phyloP scores from a whole-genome alignment of 2,888 invertebrate genomes.

The Celastrina argiolus region DNA sequence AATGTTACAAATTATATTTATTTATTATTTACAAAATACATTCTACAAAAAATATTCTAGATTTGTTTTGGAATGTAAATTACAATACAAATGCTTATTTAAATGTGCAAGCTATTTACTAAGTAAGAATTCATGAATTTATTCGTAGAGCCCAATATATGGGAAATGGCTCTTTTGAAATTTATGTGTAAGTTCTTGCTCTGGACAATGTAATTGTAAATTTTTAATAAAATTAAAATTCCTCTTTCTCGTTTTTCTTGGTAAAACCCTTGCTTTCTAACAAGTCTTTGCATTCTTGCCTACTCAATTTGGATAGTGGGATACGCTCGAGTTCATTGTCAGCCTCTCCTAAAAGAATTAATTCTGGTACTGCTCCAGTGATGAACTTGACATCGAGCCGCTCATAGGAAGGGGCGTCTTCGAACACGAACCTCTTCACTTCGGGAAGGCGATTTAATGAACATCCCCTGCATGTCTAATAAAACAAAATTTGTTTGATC shows the following conservation, averaged over 20 bases:
- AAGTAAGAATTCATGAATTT: not conserved
- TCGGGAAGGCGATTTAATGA: slow-evolving; percentile 81
- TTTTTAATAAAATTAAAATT: slow-evolving; percentile 50
- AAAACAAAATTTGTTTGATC: slow-evolving; percentile 20
- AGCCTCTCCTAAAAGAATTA: slow-evolving; percentile 76
- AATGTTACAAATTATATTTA: not conserved
- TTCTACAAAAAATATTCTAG: not conserved
- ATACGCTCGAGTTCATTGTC: slow-evolving; percentile 81
- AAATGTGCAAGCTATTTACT: not conserved
- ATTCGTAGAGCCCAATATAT: not conserved
- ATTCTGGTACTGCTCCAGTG: slow-evolving; percentile 80
- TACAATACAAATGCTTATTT: slow-evolving; percentile 5
- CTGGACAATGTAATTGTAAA: not conserved
- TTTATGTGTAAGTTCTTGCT: not conserved
- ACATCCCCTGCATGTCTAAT: slow-evolving; percentile 85
- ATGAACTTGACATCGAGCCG: slow-evolving; percentile 81
- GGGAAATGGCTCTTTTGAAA: not conserved
- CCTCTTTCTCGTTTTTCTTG: slow-evolving; percentile 60
- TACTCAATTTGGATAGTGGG: slow-evolving; percentile 72
- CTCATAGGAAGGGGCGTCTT: slow-evolving; percentile 81
- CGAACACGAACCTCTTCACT: slow-evolving; percentile 81
- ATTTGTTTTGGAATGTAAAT: slow-evolving; percentile 10
- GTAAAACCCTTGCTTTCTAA: slow-evolving; percentile 79
- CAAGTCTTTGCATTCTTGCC: slow-evolving; percentile 83
- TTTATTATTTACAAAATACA: slow-evolving; percentile 10